phyloP scores from a whole-genome alignment of 1,140 invertebrate species.

The Galleria mellonella region DNA sequence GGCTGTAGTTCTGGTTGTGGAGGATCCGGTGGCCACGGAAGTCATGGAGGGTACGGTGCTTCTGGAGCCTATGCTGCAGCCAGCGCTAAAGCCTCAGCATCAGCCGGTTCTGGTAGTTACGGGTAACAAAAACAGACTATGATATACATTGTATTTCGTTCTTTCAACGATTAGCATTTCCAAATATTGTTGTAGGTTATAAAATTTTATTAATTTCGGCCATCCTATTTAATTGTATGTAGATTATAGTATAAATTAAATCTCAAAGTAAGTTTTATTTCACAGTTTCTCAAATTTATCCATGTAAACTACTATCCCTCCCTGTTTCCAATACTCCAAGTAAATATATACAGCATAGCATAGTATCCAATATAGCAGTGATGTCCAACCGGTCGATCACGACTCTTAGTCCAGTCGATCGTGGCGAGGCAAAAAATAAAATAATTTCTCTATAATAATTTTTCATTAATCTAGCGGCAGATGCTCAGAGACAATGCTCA shows the following conservation, averaged over 20 bases:
- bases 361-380: too few species aligned
- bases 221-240: not conserved
- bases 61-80: conserved; percentile 33
- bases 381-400: too few species aligned
- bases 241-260: not conserved
- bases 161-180: not conserved
- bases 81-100: conserved; percentile 35
- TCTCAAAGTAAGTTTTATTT: too few species aligned
- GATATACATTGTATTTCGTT: not conserved
- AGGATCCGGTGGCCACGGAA: conserved; percentile 21
- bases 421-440: too few species aligned
- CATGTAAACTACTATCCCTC: too few species aligned
- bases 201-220: not conserved
- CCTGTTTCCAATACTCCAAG: too few species aligned
- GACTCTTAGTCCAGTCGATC: too few species aligned
- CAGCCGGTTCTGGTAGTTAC: conserved; percentile 39
- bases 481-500: too few species aligned
- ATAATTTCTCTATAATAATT: too few species aligned
- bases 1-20: conserved; percentile 17
- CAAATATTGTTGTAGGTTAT: not conserved
- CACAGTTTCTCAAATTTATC: too few species aligned
- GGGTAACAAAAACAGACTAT: conserved; percentile 20
- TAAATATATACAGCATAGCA: too few species aligned
- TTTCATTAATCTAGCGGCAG: too few species aligned
- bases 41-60: conserved; percentile 16